Percentiles rank a stretch among this genome's conserved stretches.
These are phyloP conservation scores for Oncorhynchus tshawytscha DNA, from an alignment of 2,113 vertebrate species.

Conservation along the genomic window DNA sequence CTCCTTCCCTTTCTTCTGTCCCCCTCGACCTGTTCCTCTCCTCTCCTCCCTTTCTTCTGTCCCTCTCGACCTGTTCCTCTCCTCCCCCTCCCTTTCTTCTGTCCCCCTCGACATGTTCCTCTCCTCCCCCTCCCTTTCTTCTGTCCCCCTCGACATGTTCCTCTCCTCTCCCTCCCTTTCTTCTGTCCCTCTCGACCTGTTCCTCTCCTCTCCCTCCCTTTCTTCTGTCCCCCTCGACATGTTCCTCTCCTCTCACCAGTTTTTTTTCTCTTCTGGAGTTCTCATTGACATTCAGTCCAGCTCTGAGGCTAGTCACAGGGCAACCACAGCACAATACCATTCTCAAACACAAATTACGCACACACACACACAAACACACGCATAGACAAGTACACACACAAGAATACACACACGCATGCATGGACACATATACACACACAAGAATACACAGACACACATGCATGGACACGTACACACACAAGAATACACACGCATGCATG, in stretches of 20 bases:
- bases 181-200: no score
- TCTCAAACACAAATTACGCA: neutral
- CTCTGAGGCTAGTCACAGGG: slow-evolving; percentile 9
- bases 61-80: no score
- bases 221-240: no score
- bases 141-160: no score
- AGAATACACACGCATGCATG: neutral
- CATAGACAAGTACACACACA: neutral
- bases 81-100: no score
- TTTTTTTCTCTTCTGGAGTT: neutral
- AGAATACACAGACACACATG: neutral
- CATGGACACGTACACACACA: neutral
- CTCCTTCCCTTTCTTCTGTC: no score
- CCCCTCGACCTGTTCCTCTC: no score
- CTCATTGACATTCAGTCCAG: neutral
- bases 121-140: no score
- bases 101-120: no score
- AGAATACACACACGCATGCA: neutral
- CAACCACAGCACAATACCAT: slow-evolving; percentile 1
- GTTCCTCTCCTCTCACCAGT: neutral
- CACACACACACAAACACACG: neutral
- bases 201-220: no score
- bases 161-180: no score
- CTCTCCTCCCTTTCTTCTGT: no score
- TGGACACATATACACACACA: neutral